Percentiles rank a stretch among this genome's conserved stretches.
These are phyloP conservation scores for Wasmannia auropunctata DNA, from an alignment of 1,140 invertebrate species.

Conservation along the genomic window DNA sequence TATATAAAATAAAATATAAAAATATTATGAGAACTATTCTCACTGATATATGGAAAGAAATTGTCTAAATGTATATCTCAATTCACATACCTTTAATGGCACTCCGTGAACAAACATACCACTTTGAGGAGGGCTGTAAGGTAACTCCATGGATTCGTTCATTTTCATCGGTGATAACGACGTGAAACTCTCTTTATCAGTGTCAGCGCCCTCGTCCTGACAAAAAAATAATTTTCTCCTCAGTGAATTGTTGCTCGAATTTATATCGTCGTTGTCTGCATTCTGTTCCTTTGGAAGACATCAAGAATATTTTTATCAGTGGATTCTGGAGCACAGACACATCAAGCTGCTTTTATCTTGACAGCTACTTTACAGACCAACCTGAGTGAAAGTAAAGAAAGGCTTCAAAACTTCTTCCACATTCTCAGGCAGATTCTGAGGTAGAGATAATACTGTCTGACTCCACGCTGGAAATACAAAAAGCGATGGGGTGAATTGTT, in stretches of 20 bases:
- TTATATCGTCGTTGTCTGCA: constrained; percentile 79
- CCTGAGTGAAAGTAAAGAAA: constrained; percentile 87
- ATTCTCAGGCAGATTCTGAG: constrained; percentile 86
- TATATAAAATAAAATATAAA: too few species aligned
- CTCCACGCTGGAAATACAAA: constrained; percentile 83
- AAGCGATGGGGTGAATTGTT: not conserved
- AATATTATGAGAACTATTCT: too few species aligned
- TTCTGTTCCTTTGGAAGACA: constrained; percentile 78
- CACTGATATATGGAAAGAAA: not conserved
- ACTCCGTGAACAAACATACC: constrained; percentile 79
- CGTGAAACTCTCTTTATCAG: constrained; percentile 71
- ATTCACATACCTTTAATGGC: constrained; percentile 74
- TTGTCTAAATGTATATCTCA: constrained; percentile 3
- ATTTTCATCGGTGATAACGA: constrained; percentile 74
- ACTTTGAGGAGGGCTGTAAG: constrained; percentile 79
- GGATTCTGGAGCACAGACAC: not conserved
- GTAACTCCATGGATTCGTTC: constrained; percentile 57
- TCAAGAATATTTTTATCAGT: not conserved
- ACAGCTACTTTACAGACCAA: constrained; percentile 63
- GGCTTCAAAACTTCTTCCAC: constrained; percentile 87
- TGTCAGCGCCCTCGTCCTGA: constrained; percentile 76
- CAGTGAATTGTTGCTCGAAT: constrained; percentile 80
- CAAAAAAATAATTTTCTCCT: constrained; percentile 82
- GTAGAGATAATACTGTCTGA: constrained; percentile 87
- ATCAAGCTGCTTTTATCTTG: not conserved